Base-by-base conservation (phyloP, 2,113 vertebrate genomes). In the Cottus gobio region DNA sequence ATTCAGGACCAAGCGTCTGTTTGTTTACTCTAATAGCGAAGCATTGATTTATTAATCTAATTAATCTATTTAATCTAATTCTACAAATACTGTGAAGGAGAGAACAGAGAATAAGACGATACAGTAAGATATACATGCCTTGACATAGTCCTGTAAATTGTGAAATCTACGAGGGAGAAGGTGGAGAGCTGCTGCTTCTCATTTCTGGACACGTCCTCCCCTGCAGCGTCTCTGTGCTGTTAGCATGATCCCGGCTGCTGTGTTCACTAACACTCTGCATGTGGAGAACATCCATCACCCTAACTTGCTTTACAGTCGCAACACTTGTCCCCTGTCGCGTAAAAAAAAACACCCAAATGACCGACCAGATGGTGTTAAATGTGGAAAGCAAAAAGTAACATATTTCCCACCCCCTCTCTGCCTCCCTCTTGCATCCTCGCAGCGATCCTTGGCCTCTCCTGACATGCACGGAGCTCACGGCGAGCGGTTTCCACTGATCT, bases 251-350 rank as follows among this genome's bases (percentile, higher is more conserved):
- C 62, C 22, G 37, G 61, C 85, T 42, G 73, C 90, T 52, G 70
- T 72, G 84, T 80, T 83, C 31, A 54, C 77, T 67, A 86, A 82
- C 76, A 71, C 79, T 71, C 71, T 75, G 71, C 79, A 83, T 58
- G 83, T 44, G 73, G 83, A 83, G 71, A 80, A 67, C 87, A 84
- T 86, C 64, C 76, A 86, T 89, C 90, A 82, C 57, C 58, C 64
- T 61, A 71, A 80, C 69, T 63, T 26, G 48, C 79, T 75, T 44
- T 22, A 30, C 69, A 12, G 61, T 69, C 5, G 0, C 67, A 62
- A 65, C 63, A 54, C 80, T 71, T 48, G 46, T 85, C 77, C 63
- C 31, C 77, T 69, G 83, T 87, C 42, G 57, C 5, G 77, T 52
- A 61, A 37, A 50, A 60, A 39, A 37, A 63, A 52, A 28, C 34